Base-by-base conservation (phyloP, 1,140 invertebrate genomes). In the Holotrichia oblita region DNA sequence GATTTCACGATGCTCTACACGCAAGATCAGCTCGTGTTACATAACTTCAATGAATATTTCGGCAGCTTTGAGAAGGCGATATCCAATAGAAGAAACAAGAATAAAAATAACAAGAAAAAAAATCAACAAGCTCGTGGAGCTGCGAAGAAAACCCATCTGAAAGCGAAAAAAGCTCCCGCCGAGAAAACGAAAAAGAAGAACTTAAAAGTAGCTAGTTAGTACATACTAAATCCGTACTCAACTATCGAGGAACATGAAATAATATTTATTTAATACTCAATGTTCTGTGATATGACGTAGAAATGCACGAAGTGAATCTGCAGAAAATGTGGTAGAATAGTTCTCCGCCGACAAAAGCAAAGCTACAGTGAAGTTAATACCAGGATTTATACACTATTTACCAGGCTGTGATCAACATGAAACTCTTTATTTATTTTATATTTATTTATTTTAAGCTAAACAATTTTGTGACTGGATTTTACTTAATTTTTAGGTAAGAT, bases 401-500 rank as follows among this genome's bases (percentile, higher is more conserved):
- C 12, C 12, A 69, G 61, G 61, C 61, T 69, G 61, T 69, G 61
- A 69, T 22, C 61, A 48, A 48, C 44, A 22, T 69, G 7, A 64
- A 27, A 22, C 27, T 69, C 8, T 27, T 48, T 27, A 69, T 69
- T 69, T 69, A 69, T 69, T 69, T 27, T 1, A 34, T 69, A 69
- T 69, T 69, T 69, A 69, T 69, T 69, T 69, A 69, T 27, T 69
- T 12, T 69, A 55, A 17, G 48, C 48, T 69, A 27, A 24, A 69
- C 27, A 34, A 34, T 7, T 69, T 69, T 24, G 27, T 34, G 27
- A 69, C 61, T 69, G 61, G 7, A 69, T 69, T 34, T 69, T 69
- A 69, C 61, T 69, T 69, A 69, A 27, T 20, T 24, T 69, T 22
- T 55, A n/a, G 48, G 6, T n/a, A 17, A 17, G 14, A n/a, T 55